Base-by-base conservation (phyloP, 2,888 invertebrate species). In the Acanthoscelides obtectus region DNA sequence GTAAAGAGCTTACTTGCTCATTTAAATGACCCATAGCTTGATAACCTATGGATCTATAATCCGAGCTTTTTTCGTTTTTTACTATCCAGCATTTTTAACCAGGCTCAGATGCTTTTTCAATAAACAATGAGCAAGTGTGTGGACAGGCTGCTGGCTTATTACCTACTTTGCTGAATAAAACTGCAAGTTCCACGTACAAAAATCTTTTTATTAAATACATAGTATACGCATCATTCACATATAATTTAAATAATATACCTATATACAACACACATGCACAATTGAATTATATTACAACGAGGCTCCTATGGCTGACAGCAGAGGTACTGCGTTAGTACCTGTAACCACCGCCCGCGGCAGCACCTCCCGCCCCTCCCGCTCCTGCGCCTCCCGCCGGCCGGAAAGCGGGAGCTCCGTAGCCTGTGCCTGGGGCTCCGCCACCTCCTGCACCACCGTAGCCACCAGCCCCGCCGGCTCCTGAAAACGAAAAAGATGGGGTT, bases 291-390 rank as follows among this genome's bases (percentile, higher is more conserved):
- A 22, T 64, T 22, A 22, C 20, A 68, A 21, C 6, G 45, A 67
- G n/a, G 27, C 22, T 45, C 70, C 69, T 19, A 63, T 21, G 67
- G n/a, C 21, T 27, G 45, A 22, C 64, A 71, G 64, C 66, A 17
- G 66, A n/a, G n/a, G n/a, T n/a, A n/a, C n/a, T n/a, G 20, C 66
- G 6, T 22, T 22, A 66, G 66, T 45, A 22, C 66, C 66, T 63
- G 22, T 69, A 64, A 65, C 73, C 69, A 27, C 69, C 68, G 22
- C 67, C 67, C 17, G 72, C 75, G 64, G 67, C 73, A 20, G 69
- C 70, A 21, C 74, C 73, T 20, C 74, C 72, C 27, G 71, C 71
- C n/a, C 71, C 73, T 25, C 69, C 71, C 67, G 69, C 45, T 63
- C 68, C 67, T 64, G 68, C 68, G 17, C 72, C 71, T 12, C 68